These are phyloP conservation scores for Zeugodacus cucurbitae DNA, from an alignment of 1,140 invertebrate genomes.

Conservation along the genomic window DNA sequence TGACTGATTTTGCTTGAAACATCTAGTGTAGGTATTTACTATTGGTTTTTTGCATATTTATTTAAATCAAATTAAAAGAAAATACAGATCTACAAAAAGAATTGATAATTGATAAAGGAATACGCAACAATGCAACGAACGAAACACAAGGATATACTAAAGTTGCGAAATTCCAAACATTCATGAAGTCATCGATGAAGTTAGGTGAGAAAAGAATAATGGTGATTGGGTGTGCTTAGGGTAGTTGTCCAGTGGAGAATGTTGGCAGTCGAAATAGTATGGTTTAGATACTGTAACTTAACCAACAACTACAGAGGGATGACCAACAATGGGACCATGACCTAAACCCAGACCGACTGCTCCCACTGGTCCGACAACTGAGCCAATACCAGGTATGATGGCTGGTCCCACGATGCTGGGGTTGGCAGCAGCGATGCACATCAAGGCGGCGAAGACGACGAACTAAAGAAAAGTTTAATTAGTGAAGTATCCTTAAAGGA, in stretches of 20 bases:
- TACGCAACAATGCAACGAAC: constrained; percentile 3
- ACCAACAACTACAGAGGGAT: not conserved
- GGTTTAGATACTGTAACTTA: not conserved
- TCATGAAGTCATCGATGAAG: not conserved
- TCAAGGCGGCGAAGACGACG: not conserved
- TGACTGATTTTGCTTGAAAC: too few relatives aligned
- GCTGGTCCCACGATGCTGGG: not conserved
- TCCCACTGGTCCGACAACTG: not conserved
- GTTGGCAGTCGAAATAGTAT: not conserved
- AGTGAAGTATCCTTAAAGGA: not conserved
- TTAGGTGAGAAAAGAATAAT: not conserved
- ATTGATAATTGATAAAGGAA: not conserved
- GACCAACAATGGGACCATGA: not conserved
- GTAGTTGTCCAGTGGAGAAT: not conserved
- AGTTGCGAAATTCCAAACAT: not conserved
- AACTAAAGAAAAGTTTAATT: not conserved
- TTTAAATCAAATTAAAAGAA: not conserved
- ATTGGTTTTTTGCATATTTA: not conserved
- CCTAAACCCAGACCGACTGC: not conserved
- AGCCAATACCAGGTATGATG: not conserved
- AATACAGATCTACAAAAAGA: not conserved
- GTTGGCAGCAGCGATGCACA: constrained; percentile 24
- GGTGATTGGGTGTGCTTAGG: not conserved
- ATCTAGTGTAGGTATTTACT: not conserved
- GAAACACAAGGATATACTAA: not conserved